phyloP scores from a whole-genome alignment of 2,113 vertebrate species.

The Corythaeola cristata region DNA sequence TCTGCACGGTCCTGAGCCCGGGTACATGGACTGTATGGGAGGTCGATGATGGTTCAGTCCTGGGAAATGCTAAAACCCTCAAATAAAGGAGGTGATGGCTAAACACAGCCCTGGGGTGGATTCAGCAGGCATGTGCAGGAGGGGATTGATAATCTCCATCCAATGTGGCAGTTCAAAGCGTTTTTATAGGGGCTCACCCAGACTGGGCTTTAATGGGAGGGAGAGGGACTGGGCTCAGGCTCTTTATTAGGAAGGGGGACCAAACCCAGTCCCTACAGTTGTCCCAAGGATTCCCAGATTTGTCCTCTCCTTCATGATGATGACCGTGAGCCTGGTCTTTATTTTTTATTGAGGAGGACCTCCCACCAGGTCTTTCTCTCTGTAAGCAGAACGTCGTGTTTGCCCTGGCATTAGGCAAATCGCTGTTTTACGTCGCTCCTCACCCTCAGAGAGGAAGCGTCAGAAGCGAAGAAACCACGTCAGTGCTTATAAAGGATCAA shows the following conservation, averaged over 20 bases:
- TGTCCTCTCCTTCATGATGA: rapidly evolving
- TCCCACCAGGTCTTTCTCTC: rapidly evolving
- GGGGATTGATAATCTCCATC: neutral
- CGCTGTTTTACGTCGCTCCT: rapidly evolving
- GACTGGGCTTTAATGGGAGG: neutral
- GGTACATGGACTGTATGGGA: rapidly evolving
- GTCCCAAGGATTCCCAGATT: neutral
- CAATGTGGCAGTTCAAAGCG: neutral
- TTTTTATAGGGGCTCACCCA: neutral
- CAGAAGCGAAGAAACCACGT: neutral
- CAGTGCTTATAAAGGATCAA: neutral
- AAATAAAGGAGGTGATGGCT: neutral
- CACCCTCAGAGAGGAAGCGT: neutral
- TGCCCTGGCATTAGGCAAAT: neutral
- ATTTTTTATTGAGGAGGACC: neutral
- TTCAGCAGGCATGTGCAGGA: rapidly evolving
- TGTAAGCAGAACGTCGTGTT: rapidly evolving
- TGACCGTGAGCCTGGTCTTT: neutral
- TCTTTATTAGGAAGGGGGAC: neutral
- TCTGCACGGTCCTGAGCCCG: neutral
- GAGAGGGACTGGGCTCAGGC: neutral
- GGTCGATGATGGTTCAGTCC: neutral
- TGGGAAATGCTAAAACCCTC: neutral
- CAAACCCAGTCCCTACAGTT: neutral
- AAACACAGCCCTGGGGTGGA: neutral